Percentiles rank a stretch among this genome's conserved stretches.
These are phyloP conservation scores for Stigmatopora nigra DNA, from an alignment of 2,113 vertebrate genomes.

Conservation along the genomic window DNA sequence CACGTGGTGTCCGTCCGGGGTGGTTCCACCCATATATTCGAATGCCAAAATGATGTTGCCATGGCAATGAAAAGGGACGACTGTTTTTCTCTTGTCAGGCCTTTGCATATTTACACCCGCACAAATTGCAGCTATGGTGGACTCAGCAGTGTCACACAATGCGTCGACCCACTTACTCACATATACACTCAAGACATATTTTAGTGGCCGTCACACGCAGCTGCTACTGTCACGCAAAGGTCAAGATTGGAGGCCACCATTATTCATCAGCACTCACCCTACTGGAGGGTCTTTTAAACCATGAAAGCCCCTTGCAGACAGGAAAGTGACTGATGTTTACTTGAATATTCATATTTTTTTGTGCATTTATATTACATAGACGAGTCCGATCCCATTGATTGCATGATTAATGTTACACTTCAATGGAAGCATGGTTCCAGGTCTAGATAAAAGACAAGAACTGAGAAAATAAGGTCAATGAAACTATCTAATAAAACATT, in stretches of 20 bases:
- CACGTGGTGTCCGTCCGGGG: not conserved
- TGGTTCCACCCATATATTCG: not conserved
- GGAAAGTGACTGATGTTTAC: not conserved
- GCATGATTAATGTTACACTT: not conserved
- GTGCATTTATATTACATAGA: not conserved
- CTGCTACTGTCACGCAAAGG: slow-evolving; percentile 22
- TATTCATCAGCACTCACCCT: slow-evolving; percentile 10
- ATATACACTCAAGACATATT: slow-evolving; percentile 15
- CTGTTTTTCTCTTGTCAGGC: not conserved
- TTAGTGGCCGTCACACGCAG: slow-evolving; percentile 16
- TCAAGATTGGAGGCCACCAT: not conserved
- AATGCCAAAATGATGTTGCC: not conserved
- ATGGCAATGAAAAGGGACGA: not conserved
- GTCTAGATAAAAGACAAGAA: slow-evolving; percentile 31
- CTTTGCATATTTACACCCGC: too few relatives aligned
- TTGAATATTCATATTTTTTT: not conserved
- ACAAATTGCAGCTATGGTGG: not conserved
- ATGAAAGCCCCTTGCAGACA: not conserved
- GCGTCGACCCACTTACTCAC: slow-evolving; percentile 1
- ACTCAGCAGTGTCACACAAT: slow-evolving; percentile 28
- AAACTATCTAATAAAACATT: slow-evolving; percentile 18
- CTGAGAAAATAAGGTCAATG: slow-evolving; percentile 37
- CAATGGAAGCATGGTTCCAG: slow-evolving; percentile 7
- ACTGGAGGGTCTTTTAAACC: slow-evolving; percentile 7
- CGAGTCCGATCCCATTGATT: not conserved